Base-by-base conservation (phyloP, 2,113 vertebrate genomes). In the Semnornis frantzii region DNA sequence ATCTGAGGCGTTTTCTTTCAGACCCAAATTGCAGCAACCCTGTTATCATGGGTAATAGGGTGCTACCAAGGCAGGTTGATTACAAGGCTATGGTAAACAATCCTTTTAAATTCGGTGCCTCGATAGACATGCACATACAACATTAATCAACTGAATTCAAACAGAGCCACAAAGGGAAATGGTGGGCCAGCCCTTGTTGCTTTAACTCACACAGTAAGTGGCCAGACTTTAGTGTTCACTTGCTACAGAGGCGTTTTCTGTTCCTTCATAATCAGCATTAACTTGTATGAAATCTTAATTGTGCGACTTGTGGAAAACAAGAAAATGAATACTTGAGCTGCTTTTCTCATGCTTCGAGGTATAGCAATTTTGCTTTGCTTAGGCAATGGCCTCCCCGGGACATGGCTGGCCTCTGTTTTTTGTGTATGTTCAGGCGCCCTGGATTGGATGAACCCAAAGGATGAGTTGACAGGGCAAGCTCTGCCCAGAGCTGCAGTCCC, bases 21-120 rank as follows among this genome's bases (percentile, higher is more conserved):
- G 96, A 85, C 89, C 96, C 95, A 98, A 98, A 98, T 98, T 98
- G 98, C 97, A 94, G 95, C 94, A 94, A 88, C 95, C 96, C 96
- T 98, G 98, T 98, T 98, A 98, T 98, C 98, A 97, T 92, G 96
- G 97, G 97, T 98, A 98, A 98, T 98, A 97, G 97, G 96, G 96
- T 98, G 95, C 98, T 98, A 97, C 98, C 97, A 92, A 98, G 97
- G 97, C 97, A 97, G 96, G 96, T 98, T 98, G 98, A 99, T 98
- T 98, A 98, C 97, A 97, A 98, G 97, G 97, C 97, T 97, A 97
- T 89, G 86, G 98, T 98, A 98, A 98, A 98, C 98, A 98, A 98
- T 97, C 96, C 94, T 92, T 97, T 98, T 97, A 97, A 97, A 98
- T 78, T 75, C 60, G 6, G 84, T 46, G 48, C 89, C 96, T 95